Percentiles rank a stretch among this genome's conserved stretches.
These are phyloP conservation scores for Petaurus breviceps DNA, from an alignment of 2,113 vertebrate genomes.

Conservation along the genomic window DNA sequence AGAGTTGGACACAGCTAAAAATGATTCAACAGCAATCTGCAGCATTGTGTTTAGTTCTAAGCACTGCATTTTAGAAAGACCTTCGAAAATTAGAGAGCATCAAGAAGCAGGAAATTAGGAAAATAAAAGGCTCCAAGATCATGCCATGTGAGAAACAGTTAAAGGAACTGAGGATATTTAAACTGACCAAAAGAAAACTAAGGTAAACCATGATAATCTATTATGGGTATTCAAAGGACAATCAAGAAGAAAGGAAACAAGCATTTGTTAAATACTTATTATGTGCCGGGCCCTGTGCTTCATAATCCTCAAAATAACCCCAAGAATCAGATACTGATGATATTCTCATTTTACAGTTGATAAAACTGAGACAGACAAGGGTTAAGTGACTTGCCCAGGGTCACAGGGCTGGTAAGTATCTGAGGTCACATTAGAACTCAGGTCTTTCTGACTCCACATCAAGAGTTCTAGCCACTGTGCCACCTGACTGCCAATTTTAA, in stretches of 20 bases:
- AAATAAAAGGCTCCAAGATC: background rate
- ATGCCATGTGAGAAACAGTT: background rate
- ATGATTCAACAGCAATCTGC: no score
- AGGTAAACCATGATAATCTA: background rate
- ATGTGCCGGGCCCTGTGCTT: no score
- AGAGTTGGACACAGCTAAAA: no score
- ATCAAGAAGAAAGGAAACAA: no score
- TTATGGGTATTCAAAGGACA: background rate
- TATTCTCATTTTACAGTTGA: background rate
- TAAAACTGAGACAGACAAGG: background rate
- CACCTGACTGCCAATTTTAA: background rate
- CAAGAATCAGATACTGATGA: background rate
- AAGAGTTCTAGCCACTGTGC: background rate
- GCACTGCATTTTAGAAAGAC: background rate
- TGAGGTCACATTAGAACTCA: background rate
- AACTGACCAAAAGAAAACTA: background rate
- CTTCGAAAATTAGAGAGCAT: background rate
- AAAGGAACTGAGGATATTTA: background rate
- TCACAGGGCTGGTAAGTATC: background rate
- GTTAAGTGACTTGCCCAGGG: background rate
- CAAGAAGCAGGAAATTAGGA: background rate
- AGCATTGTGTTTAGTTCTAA: background rate
- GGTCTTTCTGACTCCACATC: background rate
- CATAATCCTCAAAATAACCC: background rate
- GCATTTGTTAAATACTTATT: background rate